These are phyloP conservation scores for Myocastor coypus DNA, from an alignment of 2,113 vertebrate genomes.

Conservation along the genomic window DNA sequence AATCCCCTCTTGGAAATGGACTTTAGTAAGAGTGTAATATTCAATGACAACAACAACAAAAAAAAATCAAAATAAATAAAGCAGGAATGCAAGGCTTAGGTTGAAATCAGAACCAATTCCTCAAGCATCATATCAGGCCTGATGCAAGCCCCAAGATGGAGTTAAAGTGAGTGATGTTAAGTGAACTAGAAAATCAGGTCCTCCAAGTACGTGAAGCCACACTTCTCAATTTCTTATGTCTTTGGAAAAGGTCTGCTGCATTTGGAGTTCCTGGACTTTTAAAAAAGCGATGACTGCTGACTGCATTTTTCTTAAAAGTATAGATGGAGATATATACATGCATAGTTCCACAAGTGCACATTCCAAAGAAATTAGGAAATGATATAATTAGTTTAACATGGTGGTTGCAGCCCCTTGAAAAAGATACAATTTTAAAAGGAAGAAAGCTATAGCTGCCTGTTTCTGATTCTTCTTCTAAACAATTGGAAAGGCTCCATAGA, in stretches of 20 bases:
- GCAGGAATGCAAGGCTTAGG: not conserved
- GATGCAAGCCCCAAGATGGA: not conserved
- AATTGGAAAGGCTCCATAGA: not conserved
- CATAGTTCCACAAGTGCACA: conserved; percentile 45
- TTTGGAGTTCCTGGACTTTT: conserved; percentile 61
- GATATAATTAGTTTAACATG: conserved; percentile 73
- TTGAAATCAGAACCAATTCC: conserved; percentile 67
- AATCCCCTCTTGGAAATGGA: conserved; percentile 10
- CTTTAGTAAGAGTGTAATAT: not conserved
- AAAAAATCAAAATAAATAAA: conserved; percentile 52
- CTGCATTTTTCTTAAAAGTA: conserved; percentile 69
- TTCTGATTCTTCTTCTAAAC: conserved; percentile 17
- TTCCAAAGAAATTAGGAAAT: conserved; percentile 76
- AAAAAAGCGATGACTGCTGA: conserved; percentile 22
- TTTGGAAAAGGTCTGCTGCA: conserved; percentile 59
- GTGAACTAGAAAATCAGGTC: conserved; percentile 64
- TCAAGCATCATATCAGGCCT: conserved; percentile 48
- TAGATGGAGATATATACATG: not conserved
- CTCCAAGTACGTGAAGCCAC: not conserved
- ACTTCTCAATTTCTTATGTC: conserved; percentile 21
- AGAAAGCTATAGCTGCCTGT: not conserved
- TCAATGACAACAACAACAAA: conserved; percentile 5
- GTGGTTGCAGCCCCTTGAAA: conserved; percentile 52
- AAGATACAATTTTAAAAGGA: not conserved
- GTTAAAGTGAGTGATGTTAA: not conserved